These are phyloP conservation scores for Mechanitis messenoides DNA, from an alignment of 2,888 invertebrate species.

Conservation along the genomic window DNA sequence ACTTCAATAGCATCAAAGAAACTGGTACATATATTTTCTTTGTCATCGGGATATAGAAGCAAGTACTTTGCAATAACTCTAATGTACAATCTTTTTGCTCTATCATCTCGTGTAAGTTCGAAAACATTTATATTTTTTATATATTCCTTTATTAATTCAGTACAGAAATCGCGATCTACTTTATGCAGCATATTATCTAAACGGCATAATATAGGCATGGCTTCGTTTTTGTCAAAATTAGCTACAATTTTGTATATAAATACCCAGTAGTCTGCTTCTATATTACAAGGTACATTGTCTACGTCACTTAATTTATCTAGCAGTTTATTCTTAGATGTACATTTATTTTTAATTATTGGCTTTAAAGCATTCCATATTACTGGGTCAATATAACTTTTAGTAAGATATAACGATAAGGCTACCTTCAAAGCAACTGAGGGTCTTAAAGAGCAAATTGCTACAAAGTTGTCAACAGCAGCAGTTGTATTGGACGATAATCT, in stretches of 20 bases:
- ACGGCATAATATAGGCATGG: slow-evolving; percentile 33
- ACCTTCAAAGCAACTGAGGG: slow-evolving; percentile 41
- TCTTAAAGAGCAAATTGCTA: slow-evolving; percentile 32
- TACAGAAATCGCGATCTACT: slow-evolving; percentile 34
- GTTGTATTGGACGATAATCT: slow-evolving; percentile 37
- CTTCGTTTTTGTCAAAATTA: slow-evolving; percentile 27
- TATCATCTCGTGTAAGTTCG: slow-evolving; percentile 15
- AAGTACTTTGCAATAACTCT: slow-evolving; percentile 46
- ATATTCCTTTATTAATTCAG: slow-evolving; percentile 30
- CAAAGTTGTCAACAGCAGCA: slow-evolving; percentile 33
- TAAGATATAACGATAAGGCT: slow-evolving; percentile 36
- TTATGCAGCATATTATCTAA: slow-evolving; percentile 37
- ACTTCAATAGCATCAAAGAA: slow-evolving; percentile 39
- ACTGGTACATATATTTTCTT: slow-evolving; percentile 36
- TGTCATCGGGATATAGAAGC: slow-evolving; percentile 37
- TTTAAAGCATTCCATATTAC: slow-evolving; percentile 46
- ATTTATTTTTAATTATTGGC: slow-evolving; percentile 35
- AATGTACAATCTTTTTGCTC: slow-evolving; percentile 30
- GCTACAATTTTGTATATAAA: slow-evolving; percentile 36
- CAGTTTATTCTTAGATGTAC: slow-evolving; percentile 27
- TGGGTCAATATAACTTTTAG: slow-evolving; percentile 30
- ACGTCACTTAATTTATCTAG: slow-evolving; percentile 27
- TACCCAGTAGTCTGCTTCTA: slow-evolving; percentile 43
- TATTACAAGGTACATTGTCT: slow-evolving; percentile 34
- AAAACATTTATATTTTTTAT: slow-evolving; percentile 31